A percentile compares a stretch with the other conserved stretches of the same genome.
phyloP scores from a whole-genome alignment of 2,797 vertebrate species.

The Neosilurus hyrtlii region DNA sequence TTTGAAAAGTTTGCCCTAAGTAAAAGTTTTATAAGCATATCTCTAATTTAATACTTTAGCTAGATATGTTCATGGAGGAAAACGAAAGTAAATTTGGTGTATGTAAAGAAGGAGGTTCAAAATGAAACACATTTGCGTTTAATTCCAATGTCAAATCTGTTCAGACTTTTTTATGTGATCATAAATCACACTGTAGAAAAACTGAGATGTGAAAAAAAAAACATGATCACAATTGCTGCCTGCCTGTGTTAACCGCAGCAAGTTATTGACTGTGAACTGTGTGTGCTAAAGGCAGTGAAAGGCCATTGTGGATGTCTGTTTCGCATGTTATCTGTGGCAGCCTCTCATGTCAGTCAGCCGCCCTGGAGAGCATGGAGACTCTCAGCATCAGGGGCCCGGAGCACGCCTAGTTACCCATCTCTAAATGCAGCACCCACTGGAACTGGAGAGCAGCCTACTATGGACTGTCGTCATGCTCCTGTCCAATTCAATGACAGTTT shows the following conservation, averaged over 20 bases:
- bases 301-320: slow-evolving; percentile 63
- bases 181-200: slow-evolving; percentile 26
- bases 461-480: slow-evolving; percentile 66
- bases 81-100: neutral
- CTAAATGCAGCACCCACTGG: slow-evolving; percentile 43
- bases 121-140: neutral
- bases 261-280: slow-evolving; percentile 61
- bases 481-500: slow-evolving; percentile 75
- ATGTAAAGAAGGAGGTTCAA: neutral
- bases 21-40: neutral
- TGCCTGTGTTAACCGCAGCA: slow-evolving; percentile 62
- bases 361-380: slow-evolving; percentile 30
- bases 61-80: neutral
- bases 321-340: slow-evolving; percentile 65
- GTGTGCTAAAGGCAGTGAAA: slow-evolving; percentile 58
- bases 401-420: slow-evolving; percentile 47
- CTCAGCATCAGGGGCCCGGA: slow-evolving; percentile 43
- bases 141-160: neutral
- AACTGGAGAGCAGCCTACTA: slow-evolving; percentile 53
- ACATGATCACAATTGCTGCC: slow-evolving; percentile 24
- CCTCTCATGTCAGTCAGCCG: slow-evolving; percentile 67
- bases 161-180: neutral
- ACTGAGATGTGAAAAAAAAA: slow-evolving; percentile 25
- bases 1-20: neutral
- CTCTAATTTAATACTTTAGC: neutral